Conservation (phyloP, 1,140 invertebrate species). For the Nephotettix cincticeps region DNA sequence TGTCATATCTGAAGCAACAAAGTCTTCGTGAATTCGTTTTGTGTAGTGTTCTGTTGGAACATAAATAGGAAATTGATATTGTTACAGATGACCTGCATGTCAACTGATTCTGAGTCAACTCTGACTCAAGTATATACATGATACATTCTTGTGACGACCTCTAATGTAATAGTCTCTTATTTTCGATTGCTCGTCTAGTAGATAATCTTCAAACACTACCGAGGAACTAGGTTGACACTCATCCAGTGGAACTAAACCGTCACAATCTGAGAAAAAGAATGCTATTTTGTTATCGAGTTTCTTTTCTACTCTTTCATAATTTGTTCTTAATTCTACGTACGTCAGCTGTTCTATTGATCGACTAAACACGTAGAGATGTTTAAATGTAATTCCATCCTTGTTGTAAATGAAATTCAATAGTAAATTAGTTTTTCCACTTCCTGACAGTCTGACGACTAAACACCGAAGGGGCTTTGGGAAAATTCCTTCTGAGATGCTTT, state of each 20-base stretch:
- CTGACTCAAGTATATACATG: neutral
- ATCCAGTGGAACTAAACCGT: neutral
- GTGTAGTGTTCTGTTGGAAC: neutral
- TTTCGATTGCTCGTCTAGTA: neutral
- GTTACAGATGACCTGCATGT: neutral
- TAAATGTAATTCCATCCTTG: neutral
- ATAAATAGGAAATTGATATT: neutral
- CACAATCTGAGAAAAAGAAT: neutral
- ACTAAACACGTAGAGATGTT: neutral
- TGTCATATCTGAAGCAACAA: neutral
- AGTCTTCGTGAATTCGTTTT: neutral
- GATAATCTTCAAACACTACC: no score
- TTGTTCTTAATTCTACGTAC: neutral
- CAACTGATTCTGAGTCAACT: neutral
- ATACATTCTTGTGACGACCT: neutral
- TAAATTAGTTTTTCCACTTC: constrained; percentile 6
- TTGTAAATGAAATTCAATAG: neutral
- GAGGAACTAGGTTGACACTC: neutral
- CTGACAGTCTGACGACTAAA: neutral
- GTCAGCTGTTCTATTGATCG: no score
- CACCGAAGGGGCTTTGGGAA: neutral
- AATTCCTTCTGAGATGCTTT: neutral
- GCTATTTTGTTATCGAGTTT: neutral
- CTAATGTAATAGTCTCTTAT: neutral
- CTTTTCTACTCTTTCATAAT: neutral